Evolutionary conservation across 2,113 vertebrate species (phyloP), one percentile per base, ranked within the genome.

Genomic region (Caranx ignobilis): DNA sequence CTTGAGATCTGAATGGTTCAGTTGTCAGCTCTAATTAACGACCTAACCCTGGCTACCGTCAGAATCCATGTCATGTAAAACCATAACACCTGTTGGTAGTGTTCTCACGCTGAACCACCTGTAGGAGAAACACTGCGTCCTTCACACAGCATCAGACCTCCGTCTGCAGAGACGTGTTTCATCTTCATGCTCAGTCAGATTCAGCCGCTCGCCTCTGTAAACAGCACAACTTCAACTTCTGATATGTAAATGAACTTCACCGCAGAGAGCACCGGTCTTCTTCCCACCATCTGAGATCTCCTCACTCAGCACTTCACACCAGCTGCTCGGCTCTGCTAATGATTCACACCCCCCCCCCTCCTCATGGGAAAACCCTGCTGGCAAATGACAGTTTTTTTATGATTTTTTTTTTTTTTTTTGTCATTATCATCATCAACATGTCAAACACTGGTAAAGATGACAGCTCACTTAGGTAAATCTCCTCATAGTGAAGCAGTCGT

Each of bases 221-320:
- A 75, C 74, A 61, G 56, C 59, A 50, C 6, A 26, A 63, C 71
- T 62, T 78, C 21, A 57, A 66, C 80, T 34, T 37, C 80, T 71
- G 11, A 62, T 71, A 77, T 75, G 75, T 65, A 62, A 88, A 84
- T 75, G 7, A 77, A 71, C 71, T 65, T 68, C 41, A 69, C 68
- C 62, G 48, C 7, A 34, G 8, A 62, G 26, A 37, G 52, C n/a
- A 11, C 8, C 2, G 4, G 0, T 54, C 39, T 77, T 54, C 39
- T 77, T 77, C 72, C 59, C 87, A 80, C 67, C 54, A 5, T 12
- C 35, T 68, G 21, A 79, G 35, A 82, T 72, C 61, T 6, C 12
- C 21, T 35, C 62, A 60, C 19, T 87, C 84, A 87, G 78, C 81
- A 31, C 31, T 32, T 75, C 67, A 57, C 59, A 35, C 45, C 81